Percentiles rank a stretch among this genome's conserved stretches.
phyloP scores from a whole-genome alignment of 2,888 invertebrate genomes.

The Zonitis immaculata region DNA sequence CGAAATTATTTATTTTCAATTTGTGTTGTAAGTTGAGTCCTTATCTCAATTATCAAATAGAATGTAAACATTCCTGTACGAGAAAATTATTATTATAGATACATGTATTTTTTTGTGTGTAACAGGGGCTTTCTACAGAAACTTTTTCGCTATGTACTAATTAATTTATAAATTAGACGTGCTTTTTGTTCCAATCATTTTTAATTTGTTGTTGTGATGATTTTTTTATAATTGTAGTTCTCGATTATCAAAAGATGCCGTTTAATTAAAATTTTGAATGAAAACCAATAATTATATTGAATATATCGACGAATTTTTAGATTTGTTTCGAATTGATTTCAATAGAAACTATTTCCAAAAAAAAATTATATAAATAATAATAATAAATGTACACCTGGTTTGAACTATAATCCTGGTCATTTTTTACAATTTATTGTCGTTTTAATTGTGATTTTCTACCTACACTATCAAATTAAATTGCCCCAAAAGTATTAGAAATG shows the following conservation, averaged over 20 bases:
- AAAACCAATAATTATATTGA: too few species aligned
- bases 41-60: slow-evolving; percentile 1
- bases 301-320: too few species aligned
- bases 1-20: not conserved
- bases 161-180: not conserved
- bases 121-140: not conserved
- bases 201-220: too few species aligned
- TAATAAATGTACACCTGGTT: not conserved
- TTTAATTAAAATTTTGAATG: too few species aligned
- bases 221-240: not conserved
- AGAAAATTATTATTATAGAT: not conserved
- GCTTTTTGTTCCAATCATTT: too few species aligned
- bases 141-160: not conserved
- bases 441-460: not conserved
- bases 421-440: not conserved
- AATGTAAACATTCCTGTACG: not conserved
- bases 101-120: not conserved
- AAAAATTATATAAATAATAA: too few species aligned
- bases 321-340: not conserved
- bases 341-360: too few species aligned
- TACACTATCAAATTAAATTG: not conserved
- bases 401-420: not conserved
- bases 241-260: not conserved
- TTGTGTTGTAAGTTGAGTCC: not conserved
- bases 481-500: not conserved